Evolutionary conservation across 1,140 invertebrate species (phyloP).

Genomic region (Vanessa tameamea): DNA sequence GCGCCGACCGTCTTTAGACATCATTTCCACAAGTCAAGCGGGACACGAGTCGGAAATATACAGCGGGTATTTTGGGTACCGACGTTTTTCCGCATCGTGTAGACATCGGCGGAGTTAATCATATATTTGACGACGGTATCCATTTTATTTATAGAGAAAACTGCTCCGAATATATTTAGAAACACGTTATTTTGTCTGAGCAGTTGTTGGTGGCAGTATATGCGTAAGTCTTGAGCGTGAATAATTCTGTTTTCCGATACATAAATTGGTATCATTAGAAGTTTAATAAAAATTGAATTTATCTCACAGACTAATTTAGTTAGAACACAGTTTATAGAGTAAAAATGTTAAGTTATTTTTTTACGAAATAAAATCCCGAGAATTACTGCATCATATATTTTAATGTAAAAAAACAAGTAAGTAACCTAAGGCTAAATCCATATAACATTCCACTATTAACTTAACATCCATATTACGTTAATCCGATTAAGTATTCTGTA

Average conservation of each 20-base stretch:
- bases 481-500: no score
- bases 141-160: slow-evolving; percentile 71
- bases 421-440: background rate
- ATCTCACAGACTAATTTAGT: background rate
- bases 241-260: slow-evolving; percentile 30
- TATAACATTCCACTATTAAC: no score
- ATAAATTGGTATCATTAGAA: background rate
- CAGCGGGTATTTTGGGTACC: slow-evolving; percentile 68
- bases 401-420: background rate
- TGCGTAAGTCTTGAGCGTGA: slow-evolving; percentile 36
- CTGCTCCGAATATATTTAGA: slow-evolving; percentile 65
- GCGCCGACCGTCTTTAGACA: slow-evolving; percentile 74
- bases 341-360: background rate
- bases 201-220: slow-evolving; percentile 44
- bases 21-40: slow-evolving; percentile 67
- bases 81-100: slow-evolving; percentile 74
- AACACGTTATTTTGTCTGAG: slow-evolving; percentile 60
- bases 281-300: background rate
- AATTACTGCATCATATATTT: background rate
- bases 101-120: slow-evolving; percentile 72
- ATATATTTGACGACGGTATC: slow-evolving; percentile 66
- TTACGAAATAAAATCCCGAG: background rate
- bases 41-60: slow-evolving; percentile 75
- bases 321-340: background rate
- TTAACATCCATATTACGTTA: no score